A percentile compares a stretch with the other conserved stretches of the same genome.
phyloP scores from a whole-genome alignment of 2,797 vertebrate species.

The Chaetophractus vellerosus region DNA sequence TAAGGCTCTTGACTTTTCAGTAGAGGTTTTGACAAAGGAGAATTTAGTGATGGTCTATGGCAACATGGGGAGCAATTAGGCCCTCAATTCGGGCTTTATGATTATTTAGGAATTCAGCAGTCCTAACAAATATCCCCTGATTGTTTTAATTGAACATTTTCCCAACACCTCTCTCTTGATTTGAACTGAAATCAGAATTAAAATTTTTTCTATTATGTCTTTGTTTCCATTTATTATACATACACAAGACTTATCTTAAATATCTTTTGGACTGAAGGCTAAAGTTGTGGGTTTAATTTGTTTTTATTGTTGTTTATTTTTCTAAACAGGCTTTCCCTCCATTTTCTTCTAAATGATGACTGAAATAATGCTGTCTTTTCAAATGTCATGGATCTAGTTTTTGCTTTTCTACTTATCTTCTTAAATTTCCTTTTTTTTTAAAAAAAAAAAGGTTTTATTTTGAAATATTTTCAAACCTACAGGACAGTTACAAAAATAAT shows the following conservation, averaged over 20 bases:
- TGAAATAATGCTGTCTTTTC: background rate
- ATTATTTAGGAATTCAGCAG: slow-evolving; percentile 20
- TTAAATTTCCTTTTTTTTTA: too few relatives aligned
- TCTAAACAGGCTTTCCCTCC: background rate
- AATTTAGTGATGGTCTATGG: background rate
- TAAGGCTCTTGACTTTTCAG: background rate
- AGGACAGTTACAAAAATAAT: too few relatives aligned
- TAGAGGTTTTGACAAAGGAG: slow-evolving; percentile 3
- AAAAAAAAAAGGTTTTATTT: too few relatives aligned
- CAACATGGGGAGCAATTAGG: background rate
- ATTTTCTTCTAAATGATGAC: slow-evolving; percentile 17
- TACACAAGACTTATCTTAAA: background rate
- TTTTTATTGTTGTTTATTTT: background rate
- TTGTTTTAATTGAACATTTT: slow-evolving; percentile 27
- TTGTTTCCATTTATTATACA: background rate
- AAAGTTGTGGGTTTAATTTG: background rate
- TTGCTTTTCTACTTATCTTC: background rate
- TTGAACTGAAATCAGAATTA: slow-evolving; percentile 55
- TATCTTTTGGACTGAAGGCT: background rate
- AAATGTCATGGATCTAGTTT: slow-evolving; percentile 8
- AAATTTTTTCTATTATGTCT: slow-evolving; percentile 10
- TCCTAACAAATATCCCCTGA: background rate
- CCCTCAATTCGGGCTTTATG: background rate
- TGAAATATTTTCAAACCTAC: too few relatives aligned
- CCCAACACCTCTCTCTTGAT: background rate